A percentile compares a stretch with the other conserved stretches of the same genome.
Conservation (phyloP, 1,140 invertebrate genomes). For the Drosophila arawakana region DNA sequence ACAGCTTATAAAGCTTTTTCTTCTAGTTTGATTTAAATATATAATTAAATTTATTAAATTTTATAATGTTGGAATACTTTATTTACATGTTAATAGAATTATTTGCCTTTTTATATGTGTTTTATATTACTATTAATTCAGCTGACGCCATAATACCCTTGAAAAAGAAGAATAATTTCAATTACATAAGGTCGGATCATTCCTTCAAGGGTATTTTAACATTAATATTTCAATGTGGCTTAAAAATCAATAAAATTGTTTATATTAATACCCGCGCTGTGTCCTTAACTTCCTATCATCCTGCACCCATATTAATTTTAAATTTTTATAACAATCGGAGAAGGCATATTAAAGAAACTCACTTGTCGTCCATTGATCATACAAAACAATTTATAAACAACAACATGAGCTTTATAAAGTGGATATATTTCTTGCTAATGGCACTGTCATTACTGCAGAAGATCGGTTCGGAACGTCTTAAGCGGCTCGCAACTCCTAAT, state of each 20-base stretch:
- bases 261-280: too few species aligned
- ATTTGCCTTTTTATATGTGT: neutral
- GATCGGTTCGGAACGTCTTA: neutral
- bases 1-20: constrained; percentile 25
- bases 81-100: constrained; percentile 23
- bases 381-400: neutral
- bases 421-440: neutral
- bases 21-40: constrained; percentile 16
- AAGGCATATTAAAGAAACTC: too few species aligned
- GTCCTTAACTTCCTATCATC: too few species aligned
- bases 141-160: too few species aligned
- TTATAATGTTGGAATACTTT: constrained; percentile 23
- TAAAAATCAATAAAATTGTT: too few species aligned
- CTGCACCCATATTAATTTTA: too few species aligned
- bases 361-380: neutral
- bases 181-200: too few species aligned
- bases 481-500: neutral
- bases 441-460: neutral
- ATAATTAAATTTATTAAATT: constrained; percentile 37
- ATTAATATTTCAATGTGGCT: too few species aligned
- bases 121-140: neutral
- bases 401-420: neutral
- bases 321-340: too few species aligned
- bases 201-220: too few species aligned
- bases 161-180: too few species aligned